Evolutionary conservation across 2,888 invertebrate genomes (phyloP).

Genomic region (Odontothrips loti): DNA sequence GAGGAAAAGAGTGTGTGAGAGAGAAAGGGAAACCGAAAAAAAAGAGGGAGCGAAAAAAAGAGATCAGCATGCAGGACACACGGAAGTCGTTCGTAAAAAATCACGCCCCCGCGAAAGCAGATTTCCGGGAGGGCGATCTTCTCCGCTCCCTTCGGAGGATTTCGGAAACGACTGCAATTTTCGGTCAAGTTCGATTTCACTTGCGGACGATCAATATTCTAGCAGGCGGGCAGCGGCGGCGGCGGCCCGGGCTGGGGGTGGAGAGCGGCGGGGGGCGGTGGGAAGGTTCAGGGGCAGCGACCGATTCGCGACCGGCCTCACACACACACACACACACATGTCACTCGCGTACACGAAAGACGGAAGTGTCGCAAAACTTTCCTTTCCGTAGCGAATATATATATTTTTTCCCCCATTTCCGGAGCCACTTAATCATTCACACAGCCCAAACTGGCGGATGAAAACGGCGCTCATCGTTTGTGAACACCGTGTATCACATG

Average conservation of each 20-base stretch:
- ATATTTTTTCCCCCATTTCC: no score
- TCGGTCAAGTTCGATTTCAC: slow-evolving; percentile 22
- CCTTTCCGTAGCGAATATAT: no score
- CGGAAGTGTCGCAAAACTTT: no score
- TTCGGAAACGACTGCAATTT: slow-evolving; percentile 19
- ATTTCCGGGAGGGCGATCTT: slow-evolving; percentile 15
- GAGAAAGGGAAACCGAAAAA: background rate
- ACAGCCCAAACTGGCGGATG: no score
- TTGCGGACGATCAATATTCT: slow-evolving; percentile 13
- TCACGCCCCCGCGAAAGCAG: slow-evolving; percentile 22
- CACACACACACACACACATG: background rate
- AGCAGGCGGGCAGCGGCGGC: background rate
- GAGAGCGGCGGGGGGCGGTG: background rate
- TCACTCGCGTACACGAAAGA: no score
- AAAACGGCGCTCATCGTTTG: no score
- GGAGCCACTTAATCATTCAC: no score
- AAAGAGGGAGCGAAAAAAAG: background rate
- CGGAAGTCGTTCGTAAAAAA: slow-evolving; percentile 22
- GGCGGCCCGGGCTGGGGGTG: background rate
- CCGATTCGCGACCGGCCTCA: no score
- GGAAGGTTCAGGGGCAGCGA: no score
- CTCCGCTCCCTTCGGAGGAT: slow-evolving; percentile 4
- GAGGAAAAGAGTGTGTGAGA: no score
- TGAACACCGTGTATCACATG: no score
- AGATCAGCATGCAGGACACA: slow-evolving; percentile 24